phyloP scores from a whole-genome alignment of 2,797 vertebrate species.

The Pseudochromis fuscus region DNA sequence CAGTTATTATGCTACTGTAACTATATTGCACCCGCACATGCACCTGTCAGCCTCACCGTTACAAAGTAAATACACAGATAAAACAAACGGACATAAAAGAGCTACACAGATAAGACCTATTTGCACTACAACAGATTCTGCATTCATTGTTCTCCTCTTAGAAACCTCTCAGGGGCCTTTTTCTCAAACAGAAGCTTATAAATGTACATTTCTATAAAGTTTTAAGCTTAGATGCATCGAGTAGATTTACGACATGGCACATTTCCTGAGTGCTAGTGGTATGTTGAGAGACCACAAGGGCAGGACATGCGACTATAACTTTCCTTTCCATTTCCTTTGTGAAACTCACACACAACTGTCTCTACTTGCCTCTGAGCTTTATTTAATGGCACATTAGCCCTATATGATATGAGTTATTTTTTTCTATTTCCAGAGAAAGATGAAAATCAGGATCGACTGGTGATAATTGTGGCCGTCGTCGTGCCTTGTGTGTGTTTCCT shows the following conservation, averaged over 20 bases:
- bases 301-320: fast-evolving
- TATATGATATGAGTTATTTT: neutral
- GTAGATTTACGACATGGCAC: too few species aligned
- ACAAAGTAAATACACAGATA: neutral
- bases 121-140: too few species aligned
- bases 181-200: too few species aligned
- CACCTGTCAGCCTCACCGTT: too few species aligned
- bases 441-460: fast-evolving
- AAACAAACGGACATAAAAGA: neutral
- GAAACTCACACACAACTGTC: neutral
- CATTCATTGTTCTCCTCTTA: too few species aligned
- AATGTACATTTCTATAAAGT: too few species aligned
- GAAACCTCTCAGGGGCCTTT: too few species aligned
- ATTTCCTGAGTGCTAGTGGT: neutral
- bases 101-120: neutral
- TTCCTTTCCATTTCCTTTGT: neutral
- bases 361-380: neutral
- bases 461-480: neutral
- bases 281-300: neutral
- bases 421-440: neutral
- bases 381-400: neutral
- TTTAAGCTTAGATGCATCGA: too few species aligned
- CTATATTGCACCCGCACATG: neutral
- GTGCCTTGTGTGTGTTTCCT: conserved; percentile 34
- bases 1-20: too few species aligned